These are phyloP conservation scores for Semaprochilodus insignis DNA, from an alignment of 2,797 vertebrate species.

Conservation along the genomic window DNA sequence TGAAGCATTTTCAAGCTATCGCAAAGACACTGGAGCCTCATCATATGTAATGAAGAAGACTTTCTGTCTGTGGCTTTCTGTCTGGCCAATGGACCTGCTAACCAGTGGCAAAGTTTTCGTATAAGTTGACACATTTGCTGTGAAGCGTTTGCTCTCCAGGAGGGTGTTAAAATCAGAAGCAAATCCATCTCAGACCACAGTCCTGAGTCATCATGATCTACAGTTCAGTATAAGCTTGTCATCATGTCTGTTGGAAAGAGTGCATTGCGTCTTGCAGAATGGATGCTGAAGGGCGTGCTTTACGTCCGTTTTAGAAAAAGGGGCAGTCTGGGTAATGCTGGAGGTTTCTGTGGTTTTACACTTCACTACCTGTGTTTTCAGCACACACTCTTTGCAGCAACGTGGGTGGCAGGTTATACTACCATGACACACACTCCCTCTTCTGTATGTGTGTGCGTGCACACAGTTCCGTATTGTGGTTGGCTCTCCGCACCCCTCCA, in stretches of 20 bases:
- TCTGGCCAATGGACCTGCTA: no score
- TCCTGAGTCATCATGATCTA: slow-evolving; percentile 49
- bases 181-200: background rate
- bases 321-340: slow-evolving; percentile 94
- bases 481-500: slow-evolving; percentile 95
- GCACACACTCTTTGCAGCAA: slow-evolving; percentile 91
- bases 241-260: slow-evolving; percentile 65
- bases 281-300: slow-evolving; percentile 76
- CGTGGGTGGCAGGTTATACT: slow-evolving; percentile 98
- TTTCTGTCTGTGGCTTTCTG: no score
- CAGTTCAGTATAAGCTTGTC: slow-evolving; percentile 45
- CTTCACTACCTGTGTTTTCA: slow-evolving; percentile 93
- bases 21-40: background rate
- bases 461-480: slow-evolving; percentile 88
- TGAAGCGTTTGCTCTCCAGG: background rate
- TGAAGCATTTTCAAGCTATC: no score
- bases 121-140: background rate
- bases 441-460: slow-evolving; percentile 24
- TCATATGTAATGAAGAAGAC: background rate
- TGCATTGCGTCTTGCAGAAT: slow-evolving; percentile 57
- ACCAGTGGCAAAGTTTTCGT: no score
- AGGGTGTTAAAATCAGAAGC: slow-evolving; percentile 18
- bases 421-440: slow-evolving; percentile 82
- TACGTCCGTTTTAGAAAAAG: slow-evolving; percentile 89
- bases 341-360: slow-evolving; percentile 94